Conservation (phyloP, 2,113 vertebrate genomes). For the Excalfactoria chinensis region DNA sequence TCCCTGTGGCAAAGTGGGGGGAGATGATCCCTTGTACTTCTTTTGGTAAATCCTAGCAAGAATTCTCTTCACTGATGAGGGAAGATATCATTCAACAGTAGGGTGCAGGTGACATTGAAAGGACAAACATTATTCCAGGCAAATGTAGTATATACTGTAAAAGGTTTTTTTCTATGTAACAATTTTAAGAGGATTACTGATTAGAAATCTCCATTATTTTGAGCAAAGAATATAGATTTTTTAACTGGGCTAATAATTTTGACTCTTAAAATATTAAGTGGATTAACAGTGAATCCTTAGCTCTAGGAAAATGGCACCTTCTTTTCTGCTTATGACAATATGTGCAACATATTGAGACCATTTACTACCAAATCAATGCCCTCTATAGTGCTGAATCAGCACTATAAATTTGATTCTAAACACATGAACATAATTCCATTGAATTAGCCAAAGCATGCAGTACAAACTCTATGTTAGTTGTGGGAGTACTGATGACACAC, state of each 20-base stretch:
- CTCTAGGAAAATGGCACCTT: background rate
- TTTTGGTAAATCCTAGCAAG: background rate
- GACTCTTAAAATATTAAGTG: background rate
- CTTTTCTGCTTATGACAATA: background rate
- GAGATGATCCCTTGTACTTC: background rate
- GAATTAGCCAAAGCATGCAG: background rate
- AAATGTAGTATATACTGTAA: background rate
- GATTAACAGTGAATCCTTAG: background rate
- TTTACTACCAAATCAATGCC: background rate
- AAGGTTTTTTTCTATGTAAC: background rate
- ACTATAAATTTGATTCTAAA: background rate
- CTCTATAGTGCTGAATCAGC: background rate
- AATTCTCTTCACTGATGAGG: background rate
- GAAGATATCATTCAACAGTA: background rate
- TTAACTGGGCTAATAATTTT: background rate
- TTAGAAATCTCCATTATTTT: background rate
- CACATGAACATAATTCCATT: background rate
- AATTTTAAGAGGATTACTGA: background rate
- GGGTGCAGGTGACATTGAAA: background rate
- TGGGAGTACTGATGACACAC: background rate
- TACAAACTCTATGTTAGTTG: background rate
- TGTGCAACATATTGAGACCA: background rate
- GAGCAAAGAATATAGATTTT: background rate
- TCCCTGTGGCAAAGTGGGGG: background rate
- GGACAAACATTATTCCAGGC: background rate